phyloP scores from a whole-genome alignment of 1,140 invertebrate genomes.

The Scaptomyza pallida region DNA sequence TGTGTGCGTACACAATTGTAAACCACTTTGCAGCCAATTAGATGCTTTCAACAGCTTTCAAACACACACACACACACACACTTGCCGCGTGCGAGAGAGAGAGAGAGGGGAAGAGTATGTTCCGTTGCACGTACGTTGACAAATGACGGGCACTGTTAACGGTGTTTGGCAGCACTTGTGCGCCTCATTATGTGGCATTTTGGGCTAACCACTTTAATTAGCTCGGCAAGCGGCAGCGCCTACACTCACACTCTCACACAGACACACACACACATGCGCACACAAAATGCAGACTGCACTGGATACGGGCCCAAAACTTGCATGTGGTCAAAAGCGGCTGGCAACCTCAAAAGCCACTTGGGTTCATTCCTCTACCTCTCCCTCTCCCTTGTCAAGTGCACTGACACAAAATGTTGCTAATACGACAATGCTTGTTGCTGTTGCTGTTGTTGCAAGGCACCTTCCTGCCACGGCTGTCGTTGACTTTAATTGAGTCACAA shows the following conservation, averaged over 20 bases:
- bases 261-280: slow-evolving; percentile 6
- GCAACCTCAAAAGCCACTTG: slow-evolving; percentile 74
- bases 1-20: slow-evolving; percentile 32
- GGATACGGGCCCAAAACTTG: slow-evolving; percentile 41
- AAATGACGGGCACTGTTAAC: slow-evolving; percentile 80
- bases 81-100: too few relatives aligned
- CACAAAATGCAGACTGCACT: slow-evolving; percentile 43
- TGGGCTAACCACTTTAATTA: slow-evolving; percentile 80
- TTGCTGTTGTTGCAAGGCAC: slow-evolving; percentile 46
- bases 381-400: slow-evolving; percentile 55
- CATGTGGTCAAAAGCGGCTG: slow-evolving; percentile 54
- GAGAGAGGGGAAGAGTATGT: background rate
- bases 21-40: slow-evolving; percentile 75
- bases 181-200: slow-evolving; percentile 79
- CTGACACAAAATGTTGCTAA: slow-evolving; percentile 50
- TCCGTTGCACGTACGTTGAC: slow-evolving; percentile 53
- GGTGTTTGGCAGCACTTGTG: slow-evolving; percentile 81
- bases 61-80: slow-evolving; percentile 12
- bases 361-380: background rate
- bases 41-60: slow-evolving; percentile 70
- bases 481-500: slow-evolving; percentile 83
- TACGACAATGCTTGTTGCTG: slow-evolving; percentile 13
- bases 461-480: slow-evolving; percentile 65
- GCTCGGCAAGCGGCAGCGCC: slow-evolving; percentile 46
- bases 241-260: slow-evolving; percentile 29